Evolutionary conservation across 2,888 invertebrate genomes (phyloP), one percentile per base, ranked within the genome.

Genomic region (Hyposoter didymator): DNA sequence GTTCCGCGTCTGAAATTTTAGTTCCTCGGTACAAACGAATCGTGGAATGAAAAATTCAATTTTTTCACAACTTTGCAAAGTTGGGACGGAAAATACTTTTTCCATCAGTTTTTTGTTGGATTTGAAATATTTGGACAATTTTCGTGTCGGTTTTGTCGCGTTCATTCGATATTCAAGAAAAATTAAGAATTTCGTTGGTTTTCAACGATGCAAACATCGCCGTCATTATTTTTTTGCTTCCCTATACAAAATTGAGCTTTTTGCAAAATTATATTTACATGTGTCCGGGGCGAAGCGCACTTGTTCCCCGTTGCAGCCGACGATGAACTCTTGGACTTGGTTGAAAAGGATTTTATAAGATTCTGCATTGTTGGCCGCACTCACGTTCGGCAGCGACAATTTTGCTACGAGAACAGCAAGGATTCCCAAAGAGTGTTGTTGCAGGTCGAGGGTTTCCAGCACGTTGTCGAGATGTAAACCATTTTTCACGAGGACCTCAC

Each of bases 361-460:
- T 52, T 92, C 93, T 1, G 84, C 78, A 67, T 88, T 91, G 39
- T 81, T 88, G 0, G 85, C 84, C 28, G 88, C 90, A 32, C 76
- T 88, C 2, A 89, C 82, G 88, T 89, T 91, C 22, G 96, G 95
- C 84, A 96, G 93, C 78, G 96, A 96, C 92, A 97, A 96, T 94
- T 97, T 97, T 2, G 97, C 97, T 90, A 96, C 96, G 88, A 99
- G 94, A 45, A 99, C 97, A 82, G 97, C 97, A 82, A 99, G 94
- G 78, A 98, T 97, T 72, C 98, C 99, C 82, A 99, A 94, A 10
- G 98, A 98, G 94, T 99, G 98, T 92, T 98, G 97, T 91, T 98
- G 98, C 83, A 98, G 95, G 93, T 98, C 98, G 84, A 99, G 95
- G 0, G 98, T 98, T 93, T 98, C 98, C 90, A 99, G 94, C 47